phyloP scores from a whole-genome alignment of 2,113 vertebrate species.

The Trinectes maculatus region DNA sequence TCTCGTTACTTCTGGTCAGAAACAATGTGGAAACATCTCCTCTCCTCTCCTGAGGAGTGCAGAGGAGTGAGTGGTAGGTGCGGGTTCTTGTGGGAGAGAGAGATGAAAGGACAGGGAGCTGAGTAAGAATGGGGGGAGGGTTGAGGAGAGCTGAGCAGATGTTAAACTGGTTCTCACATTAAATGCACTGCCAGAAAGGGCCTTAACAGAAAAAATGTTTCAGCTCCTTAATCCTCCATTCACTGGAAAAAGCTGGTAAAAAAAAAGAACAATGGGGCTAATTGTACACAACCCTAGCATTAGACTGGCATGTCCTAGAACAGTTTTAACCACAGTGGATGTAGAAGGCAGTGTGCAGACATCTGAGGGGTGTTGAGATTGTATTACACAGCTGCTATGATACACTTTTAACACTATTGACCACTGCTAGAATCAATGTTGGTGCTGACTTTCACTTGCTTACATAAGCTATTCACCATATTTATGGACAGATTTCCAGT shows the following conservation, averaged over 20 bases:
- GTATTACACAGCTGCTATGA: constrained; percentile 9
- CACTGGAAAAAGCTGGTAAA: constrained; percentile 43
- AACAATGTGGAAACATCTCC: neutral
- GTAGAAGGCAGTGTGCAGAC: constrained; percentile 2
- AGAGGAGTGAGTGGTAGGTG: neutral
- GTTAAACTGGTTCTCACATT: constrained; percentile 31
- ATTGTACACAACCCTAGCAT: constrained; percentile 57
- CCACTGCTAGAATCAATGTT: constrained; percentile 29
- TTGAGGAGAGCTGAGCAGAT: constrained; percentile 5
- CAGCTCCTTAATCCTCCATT: constrained; percentile 65
- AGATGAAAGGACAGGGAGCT: constrained; percentile 26
- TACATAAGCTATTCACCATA: constrained; percentile 18
- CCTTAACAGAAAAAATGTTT: constrained; percentile 64
- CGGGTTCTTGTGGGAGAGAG: neutral
- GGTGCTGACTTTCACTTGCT: constrained; percentile 18
- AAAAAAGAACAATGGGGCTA: constrained; percentile 56
- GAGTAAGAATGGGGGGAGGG: neutral
- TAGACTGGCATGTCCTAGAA: constrained; percentile 48
- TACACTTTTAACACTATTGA: constrained; percentile 15
- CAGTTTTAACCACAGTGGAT: constrained; percentile 53
- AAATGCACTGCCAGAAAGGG: constrained; percentile 46
- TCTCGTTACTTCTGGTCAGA: constrained; percentile 46
- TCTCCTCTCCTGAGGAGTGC: no score
- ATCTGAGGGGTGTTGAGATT: constrained; percentile 3
- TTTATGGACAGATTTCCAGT: constrained; percentile 3